Evolutionary conservation across 2,797 vertebrate species (phyloP), one percentile per base, ranked within the genome.

Genomic region (Molossus alvarezi): DNA sequence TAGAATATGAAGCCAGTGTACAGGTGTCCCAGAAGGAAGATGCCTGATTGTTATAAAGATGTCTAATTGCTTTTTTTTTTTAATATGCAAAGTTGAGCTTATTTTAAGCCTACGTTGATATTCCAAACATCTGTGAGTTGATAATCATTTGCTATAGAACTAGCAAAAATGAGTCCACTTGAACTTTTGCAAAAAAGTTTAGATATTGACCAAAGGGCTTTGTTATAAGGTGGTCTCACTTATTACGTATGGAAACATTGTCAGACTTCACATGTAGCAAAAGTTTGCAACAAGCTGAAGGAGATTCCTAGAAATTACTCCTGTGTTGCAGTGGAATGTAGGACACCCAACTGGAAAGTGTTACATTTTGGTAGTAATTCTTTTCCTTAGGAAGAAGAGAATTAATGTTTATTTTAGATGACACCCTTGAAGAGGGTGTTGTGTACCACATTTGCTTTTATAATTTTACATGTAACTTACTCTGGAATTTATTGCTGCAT

Each of bases 261-360:
- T 92, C 55, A 91, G 71, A 71, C 55, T 79, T 80, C 25, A 76
- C 33, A 29, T 58, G 67, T 18, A 85, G 29, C n/a, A 51, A 33
- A 88, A 13, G 33, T 77, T 93, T 84, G 20, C 37, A 41, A 20
- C 55, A 76, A 48, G 29, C 83, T 58, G 48, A 37, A 92, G 12
- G 58, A 82, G 77, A 82, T 90, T 97, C 96, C 85, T 95, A 67
- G 94, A 96, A 94, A 88, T 93, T 60, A 65, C 33, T 25, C 25
- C 9, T 85, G 18, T 91, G 27, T 67, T 80, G 51, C 84, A 53
- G 20, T 69, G 87, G 65, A 73, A 77, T 91, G 79, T 25, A 60
- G 65, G 57, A 9, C 82, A 90, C n/a, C 23, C 41, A 71, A n/a
- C 23, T 41, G 58, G 73, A 45, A 33, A 55, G 33, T 73, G 79